Base-by-base conservation (phyloP, 2,888 invertebrate genomes). In the Meiosimyza decipiens region DNA sequence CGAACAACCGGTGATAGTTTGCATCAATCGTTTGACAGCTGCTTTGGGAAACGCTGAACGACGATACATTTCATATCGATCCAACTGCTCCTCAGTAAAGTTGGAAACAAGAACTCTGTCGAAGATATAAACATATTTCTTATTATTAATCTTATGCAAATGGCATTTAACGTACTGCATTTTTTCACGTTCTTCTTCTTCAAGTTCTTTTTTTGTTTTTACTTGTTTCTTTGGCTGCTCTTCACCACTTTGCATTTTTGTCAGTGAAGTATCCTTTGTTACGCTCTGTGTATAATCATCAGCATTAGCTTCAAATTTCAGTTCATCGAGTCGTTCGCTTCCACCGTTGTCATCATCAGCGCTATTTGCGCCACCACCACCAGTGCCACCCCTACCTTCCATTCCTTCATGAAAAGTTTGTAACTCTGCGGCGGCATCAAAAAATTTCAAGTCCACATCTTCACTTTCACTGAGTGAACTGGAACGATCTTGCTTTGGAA, bases 1-100 rank as follows among this genome's bases (percentile, higher is more conserved):
- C 0, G 98, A 95, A 84, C 96, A 94, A 0, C 98, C 98, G 0
- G 99, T 97, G 73, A 98, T 97, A 0, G 98, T 97, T 88, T 99
- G 98, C 96, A 99, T 99, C 78, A 98, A 90, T 78, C 98, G 90
- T 88, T 97, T 98, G 3, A 99, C 97, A 1, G 98, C 95, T 55
- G 99, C 98, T 88, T 98, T 99, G 0, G 99, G 99, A 86, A 99
- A 99, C 0, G 98, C 97, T 0, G 99, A 94, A 82, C 99, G 89
- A 77, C 99, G 89, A 85, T 95, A 99, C 96, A 99, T 98, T 89
- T 99, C 99, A 89, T 99, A 99, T 78, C 99, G 91, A 85, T 99
- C 96, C 69, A 99, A 88, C 85, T 99, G 99, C 80, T 98, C 98
- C 87, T 98, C 98, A 0, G 98, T 97, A 81, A 99, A 99, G 87